Base-by-base conservation (phyloP, 2,113 vertebrate genomes). In the Macquaria australasica region DNA sequence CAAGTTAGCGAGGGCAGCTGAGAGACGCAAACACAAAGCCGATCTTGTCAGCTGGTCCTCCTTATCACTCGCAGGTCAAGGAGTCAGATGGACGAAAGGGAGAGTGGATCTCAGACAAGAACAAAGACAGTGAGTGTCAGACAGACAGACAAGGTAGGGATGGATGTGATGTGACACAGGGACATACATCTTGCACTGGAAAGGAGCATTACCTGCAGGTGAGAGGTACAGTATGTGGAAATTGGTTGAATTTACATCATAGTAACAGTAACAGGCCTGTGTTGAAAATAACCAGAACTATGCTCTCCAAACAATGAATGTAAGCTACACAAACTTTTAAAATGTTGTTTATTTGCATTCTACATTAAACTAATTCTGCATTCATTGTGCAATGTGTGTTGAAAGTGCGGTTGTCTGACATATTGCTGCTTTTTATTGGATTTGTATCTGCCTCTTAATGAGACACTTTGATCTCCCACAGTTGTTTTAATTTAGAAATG, bases 401-500 rank as follows among this genome's bases (percentile, higher is more conserved):
- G 6, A 73, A 58, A 58, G 25, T 9, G 68, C 34, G n/a, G 66
- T 31, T 81, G 59, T 75, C 45, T 70, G 77, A 85, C 82, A 85
- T n/a, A 8, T 39, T 72, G 45, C 34, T 28, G 71, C 63, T 73
- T 58, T 82, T 68, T 71, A 41, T 55, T 34, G 45, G 60, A 79
- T 85, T 75, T 60, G 16, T 73, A 76, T 87, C 50, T 59, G 83
- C 66, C 16, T 75, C 63, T 45, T 85, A 80, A 80, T 86, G 72
- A 88, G 64, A 76, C 58, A 78, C 87, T 88, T 89, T 89, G 91
- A 86, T 82, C 71, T 62, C 59, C 67, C 39, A 3, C 55, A 76
- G 51, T 83, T 77, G 84, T 86, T 80, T 68, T 59, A 71, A 88
- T 88, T 80, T 55, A 76, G 62, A 80, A 78, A 83, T 64, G 48